Evolutionary conservation across 2,888 invertebrate genomes (phyloP).

Genomic region (Drosophila mercatorum): DNA sequence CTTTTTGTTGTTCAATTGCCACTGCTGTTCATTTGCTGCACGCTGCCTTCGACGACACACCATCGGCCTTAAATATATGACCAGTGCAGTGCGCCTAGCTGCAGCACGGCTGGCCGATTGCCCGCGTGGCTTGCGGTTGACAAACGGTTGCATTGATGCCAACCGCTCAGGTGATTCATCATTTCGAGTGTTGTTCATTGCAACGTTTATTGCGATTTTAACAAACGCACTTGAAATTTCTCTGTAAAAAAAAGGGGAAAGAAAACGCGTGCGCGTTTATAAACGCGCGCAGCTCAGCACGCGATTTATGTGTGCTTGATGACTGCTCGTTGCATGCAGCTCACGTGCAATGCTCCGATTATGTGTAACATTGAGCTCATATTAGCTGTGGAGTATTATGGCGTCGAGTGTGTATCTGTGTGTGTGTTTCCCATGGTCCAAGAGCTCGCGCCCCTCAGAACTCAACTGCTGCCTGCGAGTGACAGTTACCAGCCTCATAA

Average conservation of each 20-base stretch:
- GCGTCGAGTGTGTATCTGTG: neutral
- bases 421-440: slow-evolving; percentile 4
- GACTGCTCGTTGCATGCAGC: slow-evolving; percentile 10
- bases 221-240: slow-evolving; percentile 80
- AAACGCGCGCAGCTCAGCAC: slow-evolving; percentile 3
- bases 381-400: neutral
- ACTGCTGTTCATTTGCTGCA: slow-evolving; percentile 62
- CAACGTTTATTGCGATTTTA: slow-evolving; percentile 83
- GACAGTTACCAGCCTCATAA: slow-evolving; percentile 76
- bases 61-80: slow-evolving; percentile 53
- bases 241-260: neutral
- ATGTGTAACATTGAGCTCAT: neutral
- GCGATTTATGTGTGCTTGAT: slow-evolving; percentile 35
- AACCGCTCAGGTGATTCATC: slow-evolving; percentile 81
- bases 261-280: slow-evolving; percentile 32
- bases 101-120: slow-evolving; percentile 8
- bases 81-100: slow-evolving; percentile 44
- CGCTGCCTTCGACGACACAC: slow-evolving; percentile 26
- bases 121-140: slow-evolving; percentile 71
- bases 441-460: slow-evolving; percentile 1
- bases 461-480: slow-evolving; percentile 43
- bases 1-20: slow-evolving; percentile 64
- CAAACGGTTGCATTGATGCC: slow-evolving; percentile 75
- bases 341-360: slow-evolving; percentile 17
- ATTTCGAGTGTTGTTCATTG: slow-evolving; percentile 83